Evolutionary conservation across 2,797 vertebrate species (phyloP).

Genomic region (Apodemus agrarius): DNA sequence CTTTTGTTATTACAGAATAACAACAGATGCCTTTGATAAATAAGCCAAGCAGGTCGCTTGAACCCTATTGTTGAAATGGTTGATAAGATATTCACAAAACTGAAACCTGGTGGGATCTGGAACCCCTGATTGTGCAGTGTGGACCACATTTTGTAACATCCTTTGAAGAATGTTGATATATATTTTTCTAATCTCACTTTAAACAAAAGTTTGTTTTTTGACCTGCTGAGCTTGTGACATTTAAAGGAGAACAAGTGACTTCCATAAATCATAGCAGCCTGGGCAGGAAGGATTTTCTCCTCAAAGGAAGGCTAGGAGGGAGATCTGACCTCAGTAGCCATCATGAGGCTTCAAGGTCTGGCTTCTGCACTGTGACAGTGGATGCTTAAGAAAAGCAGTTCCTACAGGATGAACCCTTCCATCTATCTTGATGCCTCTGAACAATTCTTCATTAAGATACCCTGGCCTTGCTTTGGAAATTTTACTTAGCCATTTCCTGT

Average conservation of each 20-base stretch:
- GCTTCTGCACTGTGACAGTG: constrained; percentile 53
- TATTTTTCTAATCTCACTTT: constrained; percentile 76
- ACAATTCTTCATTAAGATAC: neutral
- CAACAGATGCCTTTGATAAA: constrained; percentile 73
- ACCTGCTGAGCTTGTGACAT: constrained; percentile 52
- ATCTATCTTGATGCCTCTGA: neutral
- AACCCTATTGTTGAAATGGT: constrained; percentile 62
- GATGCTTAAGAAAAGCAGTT: constrained; percentile 51
- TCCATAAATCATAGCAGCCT: constrained; percentile 41
- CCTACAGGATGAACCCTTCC: neutral
- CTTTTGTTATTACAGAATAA: constrained; percentile 76
- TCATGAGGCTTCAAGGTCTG: constrained; percentile 21
- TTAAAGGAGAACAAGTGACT: constrained; percentile 75
- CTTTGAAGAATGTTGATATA: constrained; percentile 64
- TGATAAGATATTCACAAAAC: constrained; percentile 76
- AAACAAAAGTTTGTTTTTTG: constrained; percentile 73
- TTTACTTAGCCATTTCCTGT: constrained; percentile 61
- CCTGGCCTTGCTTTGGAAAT: neutral
- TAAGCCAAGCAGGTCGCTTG: constrained; percentile 73
- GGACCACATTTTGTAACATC: constrained; percentile 48
- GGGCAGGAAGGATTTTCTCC: constrained; percentile 49
- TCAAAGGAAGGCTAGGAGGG: constrained; percentile 59
- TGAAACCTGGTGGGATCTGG: constrained; percentile 65
- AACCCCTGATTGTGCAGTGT: constrained; percentile 69
- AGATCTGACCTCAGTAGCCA: constrained; percentile 13